Base-by-base conservation (phyloP, 2,113 vertebrate species). In the Egretta garzetta region DNA sequence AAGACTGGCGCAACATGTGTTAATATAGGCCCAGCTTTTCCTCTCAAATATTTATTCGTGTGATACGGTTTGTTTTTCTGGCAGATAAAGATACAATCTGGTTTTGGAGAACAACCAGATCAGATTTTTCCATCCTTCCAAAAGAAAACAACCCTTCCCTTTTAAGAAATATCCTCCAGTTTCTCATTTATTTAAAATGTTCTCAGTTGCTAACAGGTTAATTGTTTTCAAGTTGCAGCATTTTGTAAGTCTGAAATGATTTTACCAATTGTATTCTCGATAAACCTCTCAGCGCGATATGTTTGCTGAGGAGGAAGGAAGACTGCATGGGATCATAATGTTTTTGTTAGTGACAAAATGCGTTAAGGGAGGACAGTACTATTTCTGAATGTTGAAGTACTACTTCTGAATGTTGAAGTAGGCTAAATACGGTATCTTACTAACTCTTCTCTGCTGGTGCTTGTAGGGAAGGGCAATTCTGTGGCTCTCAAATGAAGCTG, bases 31-130 rank as follows among this genome's bases (percentile, higher is more conserved):
- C n/a, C 15, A 55, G 50, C 32, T 92, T 81, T 94, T 95, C 49
- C 76, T 80, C 52, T 95, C 86, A 93, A 80, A 91, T 95, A 77
- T 93, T 95, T 95, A 93, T 92, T 93, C 79, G 33, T 80, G 75
- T 83, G 55, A 58, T 82, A 53, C 9, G 28, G 49, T 92, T 86
- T 95, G 64, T 74, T 95, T 93, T 95, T 93, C 83, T 97, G 91
- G 83, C 56, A 92, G 89, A 81, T 95, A 83, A 87, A 89, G 80
- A 85, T 91, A 77, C 43, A 77, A 20, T 95, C 94, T 92, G 60
- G 41, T 84, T 96, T 94, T 90, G 85, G 85, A 97, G 81, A 90
- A 59, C 32, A 91, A 90, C 79, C 49, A 94, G 92, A 53, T 82
- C 13, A 90, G 35, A 64, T 80, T 90, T 96, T 95, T 88, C 58